Conservation (phyloP, 2,113 vertebrate species). For the Castor canadensis region DNA sequence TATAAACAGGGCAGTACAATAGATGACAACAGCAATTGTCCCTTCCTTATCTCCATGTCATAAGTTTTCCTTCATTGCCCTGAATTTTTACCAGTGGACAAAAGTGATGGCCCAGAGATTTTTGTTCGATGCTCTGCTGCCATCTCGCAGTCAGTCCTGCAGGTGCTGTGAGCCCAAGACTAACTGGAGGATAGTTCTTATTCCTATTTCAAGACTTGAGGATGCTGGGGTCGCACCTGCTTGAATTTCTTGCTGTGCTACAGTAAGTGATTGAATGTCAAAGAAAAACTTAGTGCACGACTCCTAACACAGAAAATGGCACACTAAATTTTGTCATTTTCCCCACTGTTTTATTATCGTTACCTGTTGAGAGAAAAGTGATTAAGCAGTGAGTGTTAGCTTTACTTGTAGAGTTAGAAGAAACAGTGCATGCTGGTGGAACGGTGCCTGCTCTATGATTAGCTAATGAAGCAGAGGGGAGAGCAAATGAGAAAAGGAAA, state of each 20-base stretch:
- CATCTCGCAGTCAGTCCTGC: not conserved
- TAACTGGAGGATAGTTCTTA: not conserved
- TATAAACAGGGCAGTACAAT: not conserved
- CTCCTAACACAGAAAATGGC: conserved; percentile 72
- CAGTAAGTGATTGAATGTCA: conserved; percentile 60
- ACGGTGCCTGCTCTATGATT: conserved; percentile 71
- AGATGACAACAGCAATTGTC: not conserved
- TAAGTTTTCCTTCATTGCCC: not conserved
- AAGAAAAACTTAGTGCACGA: conserved; percentile 58
- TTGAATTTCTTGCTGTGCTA: conserved; percentile 31
- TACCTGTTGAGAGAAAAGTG: conserved; percentile 84
- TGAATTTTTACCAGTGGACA: no score
- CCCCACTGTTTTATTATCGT: conserved; percentile 80
- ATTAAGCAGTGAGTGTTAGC: conserved; percentile 84
- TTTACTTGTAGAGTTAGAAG: conserved; percentile 77
- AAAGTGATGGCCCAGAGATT: not conserved
- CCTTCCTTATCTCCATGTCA: not conserved
- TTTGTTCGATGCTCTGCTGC: not conserved
- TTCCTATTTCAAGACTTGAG: not conserved
- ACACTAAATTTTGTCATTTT: conserved; percentile 76
- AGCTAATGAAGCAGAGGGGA: conserved; percentile 78
- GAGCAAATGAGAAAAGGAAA: not conserved
- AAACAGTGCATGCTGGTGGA: conserved; percentile 73
- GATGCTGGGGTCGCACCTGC: conserved; percentile 3
- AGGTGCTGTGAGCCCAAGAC: fast-evolving